Conservation (phyloP, 2,888 invertebrate genomes). For the Euzophera pinguis region DNA sequence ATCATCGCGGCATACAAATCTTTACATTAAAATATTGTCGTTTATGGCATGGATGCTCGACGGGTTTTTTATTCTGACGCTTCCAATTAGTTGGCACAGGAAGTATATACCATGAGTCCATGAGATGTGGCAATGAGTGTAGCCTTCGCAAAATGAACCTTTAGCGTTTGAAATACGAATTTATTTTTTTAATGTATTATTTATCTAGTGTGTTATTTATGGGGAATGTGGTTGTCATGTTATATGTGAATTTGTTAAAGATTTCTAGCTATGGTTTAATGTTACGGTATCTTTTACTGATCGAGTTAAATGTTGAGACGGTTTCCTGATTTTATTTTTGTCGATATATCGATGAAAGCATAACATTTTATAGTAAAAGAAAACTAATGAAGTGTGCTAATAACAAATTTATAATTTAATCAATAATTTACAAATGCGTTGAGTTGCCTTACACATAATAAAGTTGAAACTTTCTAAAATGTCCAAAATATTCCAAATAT, state of each 20-base stretch:
- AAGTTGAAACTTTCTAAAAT: constrained; percentile 15
- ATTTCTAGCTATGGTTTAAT: background rate
- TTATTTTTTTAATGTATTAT: constrained; percentile 6
- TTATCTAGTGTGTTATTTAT: constrained; percentile 12
- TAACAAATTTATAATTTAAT: constrained; percentile 59
- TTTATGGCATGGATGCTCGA: constrained; percentile 32
- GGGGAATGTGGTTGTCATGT: constrained; percentile 1
- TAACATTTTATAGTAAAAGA: constrained; percentile 15
- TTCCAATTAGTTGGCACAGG: constrained; percentile 52
- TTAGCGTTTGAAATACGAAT: background rate
- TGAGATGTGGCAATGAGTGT: constrained; percentile 10
- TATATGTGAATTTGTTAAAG: constrained; percentile 9
- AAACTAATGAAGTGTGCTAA: constrained; percentile 42
- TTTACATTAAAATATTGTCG: constrained; percentile 64
- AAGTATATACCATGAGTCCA: constrained; percentile 17
- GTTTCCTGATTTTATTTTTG: background rate
- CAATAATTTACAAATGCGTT: constrained; percentile 51
- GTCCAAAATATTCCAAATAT: constrained; percentile 21
- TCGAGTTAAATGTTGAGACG: constrained; percentile 3
- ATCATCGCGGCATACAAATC: constrained; percentile 66
- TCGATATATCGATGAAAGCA: background rate
- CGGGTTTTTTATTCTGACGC: constrained; percentile 41
- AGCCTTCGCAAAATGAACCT: constrained; percentile 1
- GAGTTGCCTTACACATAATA: constrained; percentile 22
- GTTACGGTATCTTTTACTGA: constrained; percentile 4